Base-by-base conservation (phyloP, 2,797 vertebrate genomes). In the Tamandua tetradactyla region DNA sequence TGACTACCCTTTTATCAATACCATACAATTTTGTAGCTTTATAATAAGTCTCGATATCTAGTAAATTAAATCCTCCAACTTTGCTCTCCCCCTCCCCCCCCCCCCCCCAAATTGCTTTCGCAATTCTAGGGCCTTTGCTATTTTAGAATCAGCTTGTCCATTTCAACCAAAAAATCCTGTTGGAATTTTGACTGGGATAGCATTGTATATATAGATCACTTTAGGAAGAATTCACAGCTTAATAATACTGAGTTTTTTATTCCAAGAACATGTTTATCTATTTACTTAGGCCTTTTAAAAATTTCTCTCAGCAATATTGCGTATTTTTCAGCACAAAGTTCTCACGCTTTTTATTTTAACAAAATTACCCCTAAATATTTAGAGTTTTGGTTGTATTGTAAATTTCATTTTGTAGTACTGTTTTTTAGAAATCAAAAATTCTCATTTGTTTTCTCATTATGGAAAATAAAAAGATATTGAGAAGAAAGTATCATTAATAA, bases 121-220 rank as follows among this genome's bases (percentile, higher is more conserved):
- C 7, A 78, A 27, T 20, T 88, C 27, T 78, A 57, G 37, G 23
- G 71, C 5, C 32, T 71, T 92, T 88, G 25, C 47, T 79, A 37
- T 94, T 82, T 90, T 78, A 55, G 75, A 92, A 87, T 82, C 23
- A 72, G 14, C 22, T 59, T 68, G 30, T 59, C 49, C 44, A 47
- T 72, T 89, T 78, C 47, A 59, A 87, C 47, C 57, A 82, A 75
- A 93, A 82, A 82, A 18, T 4, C 3, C 32, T 74, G 27, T 47
- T 74, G 74, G 27, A 44, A 89, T 91, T 96, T 94, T 90, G 30
- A 55, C 42, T 79, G 72, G 68, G 32, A 47, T 88, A 18, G 1
- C 5, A 32, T 5, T 88, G 25, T 87, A 49, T 79, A 79, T 87
- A 42, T 76, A 76, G 22, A 49, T 71, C 15, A 71, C 6, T 81